phyloP scores from a whole-genome alignment of 2,113 vertebrate species.

The Pygoscelis adeliae region DNA sequence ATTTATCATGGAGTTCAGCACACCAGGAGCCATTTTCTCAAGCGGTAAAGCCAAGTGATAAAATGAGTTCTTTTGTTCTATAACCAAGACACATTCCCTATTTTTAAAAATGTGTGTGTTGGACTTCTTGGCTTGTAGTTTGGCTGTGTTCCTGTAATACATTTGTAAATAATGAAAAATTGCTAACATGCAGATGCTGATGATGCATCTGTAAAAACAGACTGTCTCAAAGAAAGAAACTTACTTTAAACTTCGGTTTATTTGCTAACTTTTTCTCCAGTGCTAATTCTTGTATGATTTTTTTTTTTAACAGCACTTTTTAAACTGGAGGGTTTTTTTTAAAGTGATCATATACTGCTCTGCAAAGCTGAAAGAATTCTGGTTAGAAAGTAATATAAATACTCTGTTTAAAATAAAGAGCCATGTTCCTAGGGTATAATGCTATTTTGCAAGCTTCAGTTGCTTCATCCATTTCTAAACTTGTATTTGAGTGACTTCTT shows the following conservation, averaged over 20 bases:
- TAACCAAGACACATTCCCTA: slow-evolving; percentile 76
- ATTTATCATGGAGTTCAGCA: slow-evolving; percentile 83
- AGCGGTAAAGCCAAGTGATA: slow-evolving; percentile 82
- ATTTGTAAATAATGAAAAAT: slow-evolving; percentile 65
- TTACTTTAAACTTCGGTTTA: neutral
- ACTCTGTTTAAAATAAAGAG: neutral
- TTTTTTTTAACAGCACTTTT: neutral
- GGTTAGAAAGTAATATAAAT: neutral
- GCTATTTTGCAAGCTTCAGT: neutral
- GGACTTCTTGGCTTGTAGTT: slow-evolving; percentile 57
- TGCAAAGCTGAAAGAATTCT: slow-evolving; percentile 14
- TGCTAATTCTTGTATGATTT: slow-evolving; percentile 2
- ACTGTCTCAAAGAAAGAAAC: neutral
- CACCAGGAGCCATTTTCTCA: slow-evolving; percentile 84
- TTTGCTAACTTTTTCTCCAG: neutral
- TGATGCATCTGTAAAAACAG: slow-evolving; percentile 51
- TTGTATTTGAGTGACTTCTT: neutral
- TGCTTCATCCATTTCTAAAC: neutral
- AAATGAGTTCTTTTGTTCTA: slow-evolving; percentile 85
- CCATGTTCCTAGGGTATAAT: neutral
- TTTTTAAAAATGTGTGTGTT: slow-evolving; percentile 57
- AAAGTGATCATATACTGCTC: neutral
- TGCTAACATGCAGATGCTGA: slow-evolving; percentile 47
- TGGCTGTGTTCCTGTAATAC: slow-evolving; percentile 39
- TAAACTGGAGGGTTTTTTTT: neutral